These are phyloP conservation scores for Drosophila kurseongensis DNA, from an alignment of 1,140 invertebrate species.

Conservation along the genomic window DNA sequence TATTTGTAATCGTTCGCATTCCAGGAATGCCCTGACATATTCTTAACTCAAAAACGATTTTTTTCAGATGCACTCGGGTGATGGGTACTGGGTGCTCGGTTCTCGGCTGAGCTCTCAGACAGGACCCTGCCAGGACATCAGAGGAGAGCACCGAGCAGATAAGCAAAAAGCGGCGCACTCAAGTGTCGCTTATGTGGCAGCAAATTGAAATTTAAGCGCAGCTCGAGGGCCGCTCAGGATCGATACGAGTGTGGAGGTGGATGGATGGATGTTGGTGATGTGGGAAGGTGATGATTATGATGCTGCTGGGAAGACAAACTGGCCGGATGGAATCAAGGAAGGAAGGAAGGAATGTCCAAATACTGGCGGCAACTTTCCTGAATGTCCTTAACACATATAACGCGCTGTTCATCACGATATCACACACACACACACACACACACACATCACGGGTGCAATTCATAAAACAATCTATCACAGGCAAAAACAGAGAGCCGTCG, in stretches of 20 bases:
- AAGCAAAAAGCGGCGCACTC: conserved; percentile 67
- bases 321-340: background rate
- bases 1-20: no score
- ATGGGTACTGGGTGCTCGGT: no score
- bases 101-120: conserved; percentile 9
- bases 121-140: conserved; percentile 10
- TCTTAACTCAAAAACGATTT: background rate
- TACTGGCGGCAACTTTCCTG: conserved; percentile 46
- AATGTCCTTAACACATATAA: conserved; percentile 72
- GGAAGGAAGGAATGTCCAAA: conserved; percentile 16
- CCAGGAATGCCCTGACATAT: background rate
- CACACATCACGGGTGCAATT: conserved; percentile 38
- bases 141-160: conserved; percentile 29
- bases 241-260: conserved; percentile 48
- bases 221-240: conserved; percentile 69
- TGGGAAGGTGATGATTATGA: background rate
- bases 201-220: conserved; percentile 83
- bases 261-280: background rate
- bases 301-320: background rate
- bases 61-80: conserved; percentile 2
- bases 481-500: background rate
- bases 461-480: conserved; percentile 66
- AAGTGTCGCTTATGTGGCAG: conserved; percentile 78
- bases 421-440: conserved; percentile 7
- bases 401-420: conserved; percentile 57